These are phyloP conservation scores for Trypoxylus dichotomus DNA, from an alignment of 1,140 invertebrate species.

Conservation along the genomic window DNA sequence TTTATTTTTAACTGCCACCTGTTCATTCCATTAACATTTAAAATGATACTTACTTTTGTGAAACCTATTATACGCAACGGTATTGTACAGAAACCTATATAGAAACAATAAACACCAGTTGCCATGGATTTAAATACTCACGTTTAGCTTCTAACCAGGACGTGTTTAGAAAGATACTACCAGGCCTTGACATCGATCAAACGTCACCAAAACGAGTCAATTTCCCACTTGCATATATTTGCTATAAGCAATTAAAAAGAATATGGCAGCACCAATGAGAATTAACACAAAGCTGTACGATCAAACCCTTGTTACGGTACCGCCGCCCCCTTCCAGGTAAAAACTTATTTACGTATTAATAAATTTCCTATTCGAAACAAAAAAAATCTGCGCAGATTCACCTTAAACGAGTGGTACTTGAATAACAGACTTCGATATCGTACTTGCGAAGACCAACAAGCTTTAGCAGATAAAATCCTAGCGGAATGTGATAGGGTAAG, in stretches of 20 bases:
- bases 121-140: not conserved
- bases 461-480: slow-evolving; percentile 69
- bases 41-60: too few relatives aligned
- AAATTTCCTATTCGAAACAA: not conserved
- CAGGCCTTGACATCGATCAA: not conserved
- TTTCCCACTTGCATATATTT: not conserved
- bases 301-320: slow-evolving; percentile 35
- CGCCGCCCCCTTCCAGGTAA: slow-evolving; percentile 43
- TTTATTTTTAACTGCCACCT: too few relatives aligned
- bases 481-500: slow-evolving; percentile 48
- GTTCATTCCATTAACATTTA: too few relatives aligned
- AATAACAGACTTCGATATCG: slow-evolving; percentile 66
- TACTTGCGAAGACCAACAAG: slow-evolving; percentile 71
- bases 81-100: too few relatives aligned
- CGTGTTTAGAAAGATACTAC: too few relatives aligned
- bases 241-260: not conserved
- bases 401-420: slow-evolving; percentile 71
- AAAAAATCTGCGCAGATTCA: slow-evolving; percentile 57
- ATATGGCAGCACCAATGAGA: not conserved
- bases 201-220: not conserved
- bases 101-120: not conserved
- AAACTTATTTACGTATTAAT: not conserved
- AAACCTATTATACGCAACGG: too few relatives aligned
- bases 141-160: too few relatives aligned
- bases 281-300: slow-evolving; percentile 4